Percentiles rank a stretch among this genome's conserved stretches.
Evolutionary conservation across 2,888 invertebrate genomes (phyloP).

Genomic region (Tholera decimalis): DNA sequence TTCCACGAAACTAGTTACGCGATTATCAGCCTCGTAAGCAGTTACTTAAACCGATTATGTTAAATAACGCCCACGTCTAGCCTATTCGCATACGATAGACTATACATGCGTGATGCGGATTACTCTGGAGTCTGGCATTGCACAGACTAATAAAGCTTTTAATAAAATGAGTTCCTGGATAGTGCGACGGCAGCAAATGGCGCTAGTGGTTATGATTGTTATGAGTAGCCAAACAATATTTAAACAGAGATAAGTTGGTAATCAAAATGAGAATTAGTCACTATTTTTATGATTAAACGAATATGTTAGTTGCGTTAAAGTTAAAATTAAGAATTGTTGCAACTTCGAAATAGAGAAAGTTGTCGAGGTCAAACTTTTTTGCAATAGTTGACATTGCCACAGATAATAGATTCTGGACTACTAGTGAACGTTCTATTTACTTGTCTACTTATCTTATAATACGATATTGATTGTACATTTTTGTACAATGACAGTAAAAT

Average conservation of each 20-base stretch:
- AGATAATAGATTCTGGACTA: conserved; percentile 42
- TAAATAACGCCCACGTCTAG: no score
- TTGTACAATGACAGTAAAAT: conserved; percentile 38
- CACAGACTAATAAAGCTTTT: no score
- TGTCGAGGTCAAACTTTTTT: conserved; percentile 47
- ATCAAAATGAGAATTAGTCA: neutral
- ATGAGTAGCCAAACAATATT: no score
- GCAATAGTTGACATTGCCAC: conserved; percentile 41
- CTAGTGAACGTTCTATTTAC: neutral
- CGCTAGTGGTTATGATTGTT: neutral
- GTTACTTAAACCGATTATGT: no score
- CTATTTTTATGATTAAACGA: neutral
- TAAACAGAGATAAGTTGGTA: no score
- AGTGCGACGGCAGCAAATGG: neutral
- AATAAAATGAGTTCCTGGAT: neutral
- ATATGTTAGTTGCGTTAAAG: neutral
- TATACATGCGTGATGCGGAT: no score
- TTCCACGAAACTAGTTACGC: no score
- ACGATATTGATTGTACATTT: conserved; percentile 36
- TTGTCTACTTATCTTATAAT: conserved; percentile 32
- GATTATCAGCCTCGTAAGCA: no score
- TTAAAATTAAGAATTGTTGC: neutral
- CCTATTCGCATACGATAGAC: no score
- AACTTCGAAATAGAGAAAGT: conserved; percentile 28
- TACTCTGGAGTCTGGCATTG: no score